Conservation (phyloP, 2,888 invertebrate genomes). For the Apamea crenata region DNA sequence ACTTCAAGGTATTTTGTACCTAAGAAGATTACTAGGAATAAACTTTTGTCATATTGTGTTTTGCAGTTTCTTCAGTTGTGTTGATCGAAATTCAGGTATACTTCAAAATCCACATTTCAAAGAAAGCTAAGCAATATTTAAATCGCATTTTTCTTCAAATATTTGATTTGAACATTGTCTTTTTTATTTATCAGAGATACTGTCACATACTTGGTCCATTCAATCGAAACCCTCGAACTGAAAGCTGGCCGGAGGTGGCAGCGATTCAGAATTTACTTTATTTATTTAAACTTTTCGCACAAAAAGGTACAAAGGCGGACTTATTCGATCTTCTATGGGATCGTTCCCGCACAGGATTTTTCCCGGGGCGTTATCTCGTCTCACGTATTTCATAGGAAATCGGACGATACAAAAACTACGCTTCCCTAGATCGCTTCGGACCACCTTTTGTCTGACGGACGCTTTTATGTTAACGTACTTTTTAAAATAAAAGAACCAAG, state of each 20-base stretch:
- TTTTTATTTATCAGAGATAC: slow-evolving; percentile 8
- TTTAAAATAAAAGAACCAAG: slow-evolving; percentile 6
- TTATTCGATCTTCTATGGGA: slow-evolving; percentile 45
- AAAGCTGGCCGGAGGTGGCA: slow-evolving; percentile 12
- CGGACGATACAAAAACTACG: slow-evolving; percentile 57
- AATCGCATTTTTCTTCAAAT: background rate
- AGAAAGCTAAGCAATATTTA: slow-evolving; percentile 11
- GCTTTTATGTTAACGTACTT: slow-evolving; percentile 17
- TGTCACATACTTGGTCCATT: slow-evolving; percentile 13
- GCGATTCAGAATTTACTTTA: slow-evolving; percentile 43
- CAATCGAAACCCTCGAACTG: slow-evolving; percentile 11
- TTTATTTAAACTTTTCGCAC: no score
- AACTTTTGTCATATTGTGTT: background rate
- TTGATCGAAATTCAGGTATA: background rate
- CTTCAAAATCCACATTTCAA: background rate
- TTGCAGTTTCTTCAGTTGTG: background rate
- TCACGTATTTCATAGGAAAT: slow-evolving; percentile 61
- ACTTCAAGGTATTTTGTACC: slow-evolving; percentile 43
- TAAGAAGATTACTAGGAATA: background rate
- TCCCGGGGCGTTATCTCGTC: slow-evolving; percentile 46
- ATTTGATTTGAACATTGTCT: no score
- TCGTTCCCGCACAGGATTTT: slow-evolving; percentile 31
- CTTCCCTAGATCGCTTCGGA: slow-evolving; percentile 25
- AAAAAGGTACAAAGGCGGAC: no score
- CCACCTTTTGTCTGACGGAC: slow-evolving; percentile 31